Conservation (phyloP, 2,797 vertebrate genomes). For the Coluber constrictor region DNA sequence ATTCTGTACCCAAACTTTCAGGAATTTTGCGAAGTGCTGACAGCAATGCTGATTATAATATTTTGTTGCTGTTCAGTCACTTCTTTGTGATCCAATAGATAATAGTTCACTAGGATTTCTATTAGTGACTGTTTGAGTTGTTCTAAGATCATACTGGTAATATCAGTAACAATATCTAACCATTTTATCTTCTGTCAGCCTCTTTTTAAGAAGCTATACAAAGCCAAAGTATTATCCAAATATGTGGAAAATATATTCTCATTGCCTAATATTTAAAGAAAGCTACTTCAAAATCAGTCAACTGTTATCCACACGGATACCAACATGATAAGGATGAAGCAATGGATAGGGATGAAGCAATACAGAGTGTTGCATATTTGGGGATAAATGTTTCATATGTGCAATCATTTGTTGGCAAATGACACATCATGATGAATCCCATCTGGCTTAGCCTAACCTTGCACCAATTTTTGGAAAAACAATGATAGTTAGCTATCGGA, state of each 20-base stretch:
- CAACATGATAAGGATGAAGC: neutral
- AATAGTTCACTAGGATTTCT: neutral
- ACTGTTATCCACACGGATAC: neutral
- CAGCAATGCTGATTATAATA: neutral
- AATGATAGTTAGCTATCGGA: neutral
- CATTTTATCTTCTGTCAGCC: neutral
- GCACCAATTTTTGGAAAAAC: neutral
- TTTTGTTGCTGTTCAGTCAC: neutral
- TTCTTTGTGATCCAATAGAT: neutral
- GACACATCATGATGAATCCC: neutral
- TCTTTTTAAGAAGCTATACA: neutral
- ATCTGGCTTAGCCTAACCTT: neutral
- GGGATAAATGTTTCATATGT: neutral
- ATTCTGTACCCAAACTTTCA: neutral
- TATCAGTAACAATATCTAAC: neutral
- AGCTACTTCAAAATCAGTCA: neutral
- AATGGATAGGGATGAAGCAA: neutral
- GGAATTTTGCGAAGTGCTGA: neutral
- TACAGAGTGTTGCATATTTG: neutral
- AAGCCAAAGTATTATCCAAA: neutral
- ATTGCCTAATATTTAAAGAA: neutral
- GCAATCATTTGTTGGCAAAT: neutral
- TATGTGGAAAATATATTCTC: neutral
- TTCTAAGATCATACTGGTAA: neutral
- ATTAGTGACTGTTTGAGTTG: neutral